Evolutionary conservation across 2,113 vertebrate species (phyloP).

Genomic region (Athene noctua): DNA sequence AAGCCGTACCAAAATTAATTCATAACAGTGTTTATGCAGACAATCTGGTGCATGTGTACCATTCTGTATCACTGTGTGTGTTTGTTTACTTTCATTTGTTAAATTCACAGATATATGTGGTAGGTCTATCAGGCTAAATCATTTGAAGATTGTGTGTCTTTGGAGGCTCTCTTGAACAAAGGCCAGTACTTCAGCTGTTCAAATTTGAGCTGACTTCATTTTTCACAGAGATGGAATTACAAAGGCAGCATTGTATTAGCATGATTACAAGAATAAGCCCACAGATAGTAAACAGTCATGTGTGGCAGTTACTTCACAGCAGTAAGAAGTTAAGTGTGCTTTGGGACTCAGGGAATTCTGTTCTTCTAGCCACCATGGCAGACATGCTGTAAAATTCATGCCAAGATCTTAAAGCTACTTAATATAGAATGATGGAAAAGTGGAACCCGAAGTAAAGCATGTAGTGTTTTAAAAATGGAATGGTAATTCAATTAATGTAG

Average conservation of each 20-base stretch:
- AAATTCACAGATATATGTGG: not conserved
- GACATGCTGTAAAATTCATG: not conserved
- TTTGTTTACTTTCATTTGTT: not conserved
- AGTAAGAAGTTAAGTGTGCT: not conserved
- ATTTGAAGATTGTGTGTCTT: not conserved
- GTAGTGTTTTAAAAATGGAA: not conserved
- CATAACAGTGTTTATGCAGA: not conserved
- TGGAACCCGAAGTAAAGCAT: not conserved
- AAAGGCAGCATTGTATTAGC: slow-evolving; percentile 32
- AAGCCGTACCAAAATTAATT: not conserved
- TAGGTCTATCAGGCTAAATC: not conserved
- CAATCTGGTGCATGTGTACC: not conserved
- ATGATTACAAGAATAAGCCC: not conserved
- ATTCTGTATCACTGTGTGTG: not conserved
- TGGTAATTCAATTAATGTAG: not conserved
- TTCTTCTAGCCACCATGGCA: not conserved
- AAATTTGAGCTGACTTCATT: slow-evolving; percentile 24
- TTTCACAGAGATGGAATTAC: slow-evolving; percentile 41
- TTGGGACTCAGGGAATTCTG: not conserved
- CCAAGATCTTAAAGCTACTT: not conserved
- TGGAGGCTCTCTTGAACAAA: not conserved
- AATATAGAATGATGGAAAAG: not conserved
- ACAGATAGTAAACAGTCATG: not conserved
- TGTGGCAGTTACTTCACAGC: not conserved
- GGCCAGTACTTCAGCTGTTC: slow-evolving; percentile 34